Evolutionary conservation across 2,888 invertebrate genomes (phyloP), one percentile per base, ranked within the genome.

Genomic region (Thumatha senex): DNA sequence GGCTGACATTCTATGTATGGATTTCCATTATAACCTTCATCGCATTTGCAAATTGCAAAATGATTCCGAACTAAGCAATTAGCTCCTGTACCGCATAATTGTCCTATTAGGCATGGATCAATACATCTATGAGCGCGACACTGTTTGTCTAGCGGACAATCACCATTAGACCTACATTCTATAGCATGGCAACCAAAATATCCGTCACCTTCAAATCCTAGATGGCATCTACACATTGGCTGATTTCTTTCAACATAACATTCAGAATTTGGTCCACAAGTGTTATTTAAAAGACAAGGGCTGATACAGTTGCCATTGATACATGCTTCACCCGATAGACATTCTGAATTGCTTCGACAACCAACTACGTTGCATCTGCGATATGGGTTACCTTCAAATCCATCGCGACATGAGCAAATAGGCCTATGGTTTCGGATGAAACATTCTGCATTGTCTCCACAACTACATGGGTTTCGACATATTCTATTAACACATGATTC

Each of bases 381-480:
- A 75, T 97, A 95, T 2, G 98, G 97, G 85, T 98, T 96, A 40
- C 98, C 98, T 75, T 96, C 96, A 75, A 93, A 96, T 31, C 97
- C 97, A 70, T 95, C 93, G 67, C 94, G 93, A 78, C 98, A 98
- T 2, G 96, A 96, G 80, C 98, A 98, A 34, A 96, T 94, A 1
- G 97, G 97, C 55, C 97, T 94, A 77, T 98, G 98, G 69, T 96
- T 95, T 56, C 94, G 94, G 7, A 98, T 94, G 59, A 94, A 93
- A 73, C 98, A 98, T 64, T 95, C 94, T 35, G 97, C 95, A 72
- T 97, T 95, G 35, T 93, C 93, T 46, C 98, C 98, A 77, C 98
- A 98, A 73, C 96, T 95, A 80, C 98, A 98, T 11, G 97, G 97
- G 70, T 96, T 96, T 64, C 96, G 93, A 74, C 98, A 98, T 64